Base-by-base conservation (phyloP, 2,888 invertebrate genomes). In the Dorcus parallelipipedus region DNA sequence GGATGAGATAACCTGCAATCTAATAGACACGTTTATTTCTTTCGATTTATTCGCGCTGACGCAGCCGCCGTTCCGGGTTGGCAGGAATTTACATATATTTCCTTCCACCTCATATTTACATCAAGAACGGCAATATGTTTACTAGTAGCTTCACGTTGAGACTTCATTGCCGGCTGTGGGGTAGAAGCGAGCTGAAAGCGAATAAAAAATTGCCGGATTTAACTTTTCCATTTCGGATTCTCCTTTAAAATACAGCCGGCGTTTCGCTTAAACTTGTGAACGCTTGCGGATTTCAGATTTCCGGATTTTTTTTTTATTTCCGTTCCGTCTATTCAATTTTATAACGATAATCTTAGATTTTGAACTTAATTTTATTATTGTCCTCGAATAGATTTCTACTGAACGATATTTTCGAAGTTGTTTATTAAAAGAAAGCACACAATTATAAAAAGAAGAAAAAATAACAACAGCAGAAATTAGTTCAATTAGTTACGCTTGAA, bases 11-110 rank as follows among this genome's bases (percentile, higher is more conserved):
- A 45, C 45, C 45, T 17, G 45, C 17, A 45, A 45, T 45, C 23
- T 45, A 45, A 45, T 45, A 23, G 45, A 23, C 45, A 45, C 45
- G 45, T 64, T 66, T 63, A 63, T 64, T 65, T 64, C 63, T 60
- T 68, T 67, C 66, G 64, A 67, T 67, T 67, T 65, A 66, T 67
- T 67, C 62, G 52, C 60, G 68, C 68, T 68, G 68, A 68, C 62
- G 53, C 52, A 40, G 64, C 64, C 56, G 59, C 49, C 52, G 59
- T 54, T 45, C 20, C 20, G 23, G 45, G 45, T 20, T 45, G 17
- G 45, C 9, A 23, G 17, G 14, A 45, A 45, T 45, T 45, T 45
- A 45, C 45, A 45, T 45, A 17, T 23, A 23, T 10, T 45, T 45
- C 14, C 45, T 45, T 45, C 45, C 45, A 45, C 45, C 45, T 45